Evolutionary conservation across 2,888 invertebrate species (phyloP), one percentile per base, ranked within the genome.

Genomic region (Ypsolopha scabrella): DNA sequence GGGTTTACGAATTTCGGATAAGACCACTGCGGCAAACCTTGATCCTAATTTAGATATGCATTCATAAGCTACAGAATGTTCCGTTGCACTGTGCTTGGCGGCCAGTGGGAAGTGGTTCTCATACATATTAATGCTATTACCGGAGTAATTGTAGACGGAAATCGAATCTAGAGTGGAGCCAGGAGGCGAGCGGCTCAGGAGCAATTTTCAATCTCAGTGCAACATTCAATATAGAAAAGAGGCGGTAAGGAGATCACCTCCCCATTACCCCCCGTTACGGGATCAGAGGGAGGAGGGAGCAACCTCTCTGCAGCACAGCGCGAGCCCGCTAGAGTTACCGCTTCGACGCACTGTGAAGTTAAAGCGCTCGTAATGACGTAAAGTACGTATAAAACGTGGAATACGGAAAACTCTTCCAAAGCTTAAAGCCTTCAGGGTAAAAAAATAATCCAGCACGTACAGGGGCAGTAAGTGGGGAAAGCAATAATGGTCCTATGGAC

Each of bases 161-260:
- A 73, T 75, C 66, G 67, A 70, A 74, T 72, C 60, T 60, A 66
- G 60, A 44, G 45, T 36, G 64, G 64, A 60, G 65, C 65, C 61
- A 63, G 67, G 58, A 63, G 64, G 63, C 58, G 62, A 64, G 56
- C 57, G 68, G 70, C 70, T 74, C 67, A 70, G 76, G 75, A 69
- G 76, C 76, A 81, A 80, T 80, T 80, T 80, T 70, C 70, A 33
- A 35, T 43, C 43, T 9, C 33, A 11, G 35, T 24, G 39, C 39
- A 6, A 14, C 14, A 44, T 46, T 46, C 11, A 46, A 46, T 46
- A 46, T 35, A 46, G 14, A 45, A 45, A 45, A 45, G 45, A n/a
- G 45, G 33, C 45, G 45, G 8, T 4, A 6, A 11, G 14, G 43
- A 43, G 43, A 41, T 13, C 41, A 43, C 43, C 43, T 14, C 13